Base-by-base conservation (phyloP, 2,888 invertebrate species). In the Drosophila antonietae region DNA sequence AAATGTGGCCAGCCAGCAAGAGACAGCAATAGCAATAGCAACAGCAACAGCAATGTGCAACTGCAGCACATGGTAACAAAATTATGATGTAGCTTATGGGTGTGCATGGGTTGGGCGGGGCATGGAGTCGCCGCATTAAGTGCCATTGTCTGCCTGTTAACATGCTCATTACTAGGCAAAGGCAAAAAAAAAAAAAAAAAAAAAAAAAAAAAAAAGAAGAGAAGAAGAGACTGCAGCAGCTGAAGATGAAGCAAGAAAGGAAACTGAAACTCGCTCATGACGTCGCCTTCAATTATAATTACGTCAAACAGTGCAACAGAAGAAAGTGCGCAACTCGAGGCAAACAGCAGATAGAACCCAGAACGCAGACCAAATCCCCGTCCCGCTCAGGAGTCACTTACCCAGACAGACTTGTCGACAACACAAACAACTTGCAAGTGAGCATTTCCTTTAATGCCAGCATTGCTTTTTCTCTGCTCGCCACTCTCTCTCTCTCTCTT, bases 201-300 rank as follows among this genome's bases (percentile, higher is more conserved):
- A 28, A 39, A 2, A 65, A 37, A 37, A 14, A 15, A 39, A 28
- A 39, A 2, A 14, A 14, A 15, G 6, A 28, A 6, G 28, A 2
- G 37, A 14, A 15, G 6, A 28, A 28, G 28, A 28, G 28, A 6
- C 37, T 37, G 43, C 49, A 41, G 43, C 49, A 41, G 57, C 15
- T 39, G 28, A 55, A 46, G 57, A 51, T 33, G 52, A 23, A 37
- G 23, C 37, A 62, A 56, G 47, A 56, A 20, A 74, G 78, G 76
- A 61, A 71, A 79, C 72, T 68, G 77, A 81, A 84, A 90, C 86
- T 88, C 86, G 87, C 81, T 84, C 84, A 85, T 83, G 84, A 88
- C 87, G 84, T 90, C 84, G 84, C 88, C 89, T 89, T 89, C 90
- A 89, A 90, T 90, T 89, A 90, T 90, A 89, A 89, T 89, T 90